Conservation (phyloP, 2,888 invertebrate genomes). For the Nemotelus pantherinus region DNA sequence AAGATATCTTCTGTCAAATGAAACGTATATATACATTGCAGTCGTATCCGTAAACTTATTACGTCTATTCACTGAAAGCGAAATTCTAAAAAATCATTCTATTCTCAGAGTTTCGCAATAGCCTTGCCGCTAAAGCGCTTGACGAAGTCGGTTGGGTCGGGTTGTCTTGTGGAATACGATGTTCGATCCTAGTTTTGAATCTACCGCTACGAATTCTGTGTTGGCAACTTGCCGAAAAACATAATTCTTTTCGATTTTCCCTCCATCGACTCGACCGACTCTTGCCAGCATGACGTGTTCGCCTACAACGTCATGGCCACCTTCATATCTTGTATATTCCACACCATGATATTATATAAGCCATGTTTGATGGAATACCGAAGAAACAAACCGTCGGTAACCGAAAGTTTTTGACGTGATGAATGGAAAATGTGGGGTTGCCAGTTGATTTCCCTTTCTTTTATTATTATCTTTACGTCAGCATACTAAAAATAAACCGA, state of each 20-base stretch:
- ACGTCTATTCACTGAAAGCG: constrained; percentile 12
- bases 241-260: background rate
- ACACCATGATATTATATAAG: background rate
- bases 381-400: background rate
- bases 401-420: constrained; percentile 7
- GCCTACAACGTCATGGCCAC: background rate
- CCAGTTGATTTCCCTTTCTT: background rate
- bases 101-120: background rate
- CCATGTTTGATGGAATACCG: background rate
- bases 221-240: constrained; percentile 22
- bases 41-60: constrained; percentile 17
- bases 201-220: constrained; percentile 6
- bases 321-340: background rate
- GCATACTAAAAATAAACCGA: too few relatives aligned
- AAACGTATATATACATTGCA: constrained; percentile 8
- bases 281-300: background rate
- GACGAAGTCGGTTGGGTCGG: constrained; percentile 4
- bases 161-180: constrained; percentile 12
- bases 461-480: too few relatives aligned
- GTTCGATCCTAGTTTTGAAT: constrained; percentile 10
- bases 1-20: too few relatives aligned
- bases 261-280: background rate
- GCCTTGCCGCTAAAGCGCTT: constrained; percentile 2
- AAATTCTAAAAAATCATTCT: constrained; percentile 24
- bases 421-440: background rate